Conservation (phyloP, 1,140 invertebrate species). For the Calephelis virginiensis region DNA sequence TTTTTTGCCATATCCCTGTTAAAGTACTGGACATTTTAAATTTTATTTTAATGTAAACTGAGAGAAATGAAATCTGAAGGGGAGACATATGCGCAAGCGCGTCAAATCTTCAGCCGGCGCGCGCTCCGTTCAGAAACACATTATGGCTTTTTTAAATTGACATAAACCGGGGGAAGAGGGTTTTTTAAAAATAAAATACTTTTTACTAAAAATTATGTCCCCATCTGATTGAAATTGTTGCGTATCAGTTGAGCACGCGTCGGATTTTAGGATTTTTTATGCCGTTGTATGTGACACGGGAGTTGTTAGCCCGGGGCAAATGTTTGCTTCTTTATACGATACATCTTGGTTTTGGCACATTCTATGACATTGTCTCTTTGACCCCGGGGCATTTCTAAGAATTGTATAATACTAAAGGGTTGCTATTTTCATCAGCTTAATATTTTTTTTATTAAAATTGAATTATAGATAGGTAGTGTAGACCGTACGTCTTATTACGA, state of each 20-base stretch:
- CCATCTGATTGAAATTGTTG: conserved; percentile 72
- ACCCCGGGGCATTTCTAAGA: conserved; percentile 5
- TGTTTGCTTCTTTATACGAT: conserved; percentile 27
- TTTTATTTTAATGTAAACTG: conserved; percentile 52
- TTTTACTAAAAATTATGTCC: conserved; percentile 71
- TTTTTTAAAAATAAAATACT: conserved; percentile 75
- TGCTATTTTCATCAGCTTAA: too few species aligned
- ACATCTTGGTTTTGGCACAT: conserved; percentile 19
- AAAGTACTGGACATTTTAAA: conserved; percentile 60
- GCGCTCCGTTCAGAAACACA: conserved; percentile 45
- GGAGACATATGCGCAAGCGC: conserved; percentile 75
- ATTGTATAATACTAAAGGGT: neutral
- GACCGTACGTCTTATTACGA: too few species aligned
- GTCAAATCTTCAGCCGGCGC: conserved; percentile 76
- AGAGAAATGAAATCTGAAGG: conserved; percentile 71
- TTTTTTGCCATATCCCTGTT: conserved; percentile 28
- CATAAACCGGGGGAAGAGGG: conserved; percentile 60
- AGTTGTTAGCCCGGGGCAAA: conserved; percentile 16
- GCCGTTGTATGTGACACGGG: conserved; percentile 54
- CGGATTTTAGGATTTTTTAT: conserved; percentile 74
- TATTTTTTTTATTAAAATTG: too few species aligned
- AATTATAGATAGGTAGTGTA: too few species aligned
- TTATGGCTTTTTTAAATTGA: conserved; percentile 73
- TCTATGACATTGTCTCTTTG: conserved; percentile 15
- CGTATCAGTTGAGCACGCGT: conserved; percentile 76